These are phyloP conservation scores for Lochmaea crataegi DNA, from an alignment of 2,888 invertebrate species.

Conservation along the genomic window DNA sequence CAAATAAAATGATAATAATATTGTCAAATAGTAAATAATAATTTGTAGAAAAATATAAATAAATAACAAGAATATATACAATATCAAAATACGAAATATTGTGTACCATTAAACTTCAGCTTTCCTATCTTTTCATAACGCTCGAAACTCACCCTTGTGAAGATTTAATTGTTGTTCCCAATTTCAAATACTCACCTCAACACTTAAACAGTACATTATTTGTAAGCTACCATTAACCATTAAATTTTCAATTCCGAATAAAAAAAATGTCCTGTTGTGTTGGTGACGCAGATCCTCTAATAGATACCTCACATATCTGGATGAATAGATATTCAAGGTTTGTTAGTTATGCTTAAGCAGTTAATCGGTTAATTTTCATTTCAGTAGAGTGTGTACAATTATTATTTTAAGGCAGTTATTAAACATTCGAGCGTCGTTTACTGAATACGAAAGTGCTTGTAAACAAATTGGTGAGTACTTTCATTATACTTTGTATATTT, in stretches of 20 bases:
- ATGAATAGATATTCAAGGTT: conserved; percentile 18
- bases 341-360: conserved; percentile 6
- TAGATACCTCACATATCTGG: background rate
- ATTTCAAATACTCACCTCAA: too few relatives aligned
- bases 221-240: too few relatives aligned
- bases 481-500: background rate
- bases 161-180: too few relatives aligned
- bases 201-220: too few relatives aligned
- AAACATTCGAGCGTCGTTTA: background rate
- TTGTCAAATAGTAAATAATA: too few relatives aligned
- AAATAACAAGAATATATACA: too few relatives aligned
- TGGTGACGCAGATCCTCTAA: background rate
- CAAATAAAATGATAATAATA: too few relatives aligned
- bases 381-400: background rate
- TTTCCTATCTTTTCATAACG: too few relatives aligned
- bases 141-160: too few relatives aligned
- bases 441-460: background rate
- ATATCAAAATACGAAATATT: too few relatives aligned
- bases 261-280: background rate
- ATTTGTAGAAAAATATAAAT: too few relatives aligned
- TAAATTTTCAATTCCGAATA: background rate
- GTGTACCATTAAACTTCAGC: too few relatives aligned
- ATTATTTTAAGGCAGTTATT: background rate
- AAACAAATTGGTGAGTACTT: background rate
- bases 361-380: conserved; percentile 25